Base-by-base conservation (phyloP, 2,797 vertebrate genomes). In the Distichodus sexfasciatus region DNA sequence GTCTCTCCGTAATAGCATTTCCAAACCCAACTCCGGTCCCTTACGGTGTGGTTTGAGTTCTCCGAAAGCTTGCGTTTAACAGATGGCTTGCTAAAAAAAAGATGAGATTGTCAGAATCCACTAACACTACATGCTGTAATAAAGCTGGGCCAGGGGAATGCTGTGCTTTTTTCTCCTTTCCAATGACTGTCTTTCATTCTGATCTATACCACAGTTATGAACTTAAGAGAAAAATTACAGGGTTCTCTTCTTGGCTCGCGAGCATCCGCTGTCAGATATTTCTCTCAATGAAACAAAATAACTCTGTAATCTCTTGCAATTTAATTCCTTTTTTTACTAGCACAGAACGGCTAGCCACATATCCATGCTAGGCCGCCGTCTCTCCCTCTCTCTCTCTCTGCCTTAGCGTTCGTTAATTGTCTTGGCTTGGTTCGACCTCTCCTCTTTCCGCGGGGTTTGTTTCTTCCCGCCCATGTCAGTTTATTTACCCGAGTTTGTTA, bases 131-230 rank as follows among this genome's bases (percentile, higher is more conserved):
- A 74, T 66, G 66, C 53, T 55, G 59, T 66, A 72, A 69, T 68
- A 67, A 78, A 81, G 67, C 74, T 46, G 40, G 63, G 51, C 61
- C 61, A 66, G 72, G 62, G 66, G 79, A 84, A 77, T 65, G 73
- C 74, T 26, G 68, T 50, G 44, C 48, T 76, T 53, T 68, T 71
- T 73, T 59, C 85, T 66, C 67, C 78, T 59, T 85, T 66, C 67
- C 78, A 84, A 80, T 80, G 76, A 66, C 51, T 64, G 71, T 85
- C 82, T 85, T 86, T 85, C 78, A 81, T 81, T 71, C 80, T 78
- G 83, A 86, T 84, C 81, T 85, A 72, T 84, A 83, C 83, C 84
- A 83, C 81, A 86, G 84, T 85, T 86, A 85, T 82, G 80, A 85
- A 83, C 81, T 85, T 80, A 84, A 72, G 76, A 82, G 79, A 81